These are phyloP conservation scores for Exocentrus adspersus DNA, from an alignment of 2,888 invertebrate genomes.

Conservation along the genomic window DNA sequence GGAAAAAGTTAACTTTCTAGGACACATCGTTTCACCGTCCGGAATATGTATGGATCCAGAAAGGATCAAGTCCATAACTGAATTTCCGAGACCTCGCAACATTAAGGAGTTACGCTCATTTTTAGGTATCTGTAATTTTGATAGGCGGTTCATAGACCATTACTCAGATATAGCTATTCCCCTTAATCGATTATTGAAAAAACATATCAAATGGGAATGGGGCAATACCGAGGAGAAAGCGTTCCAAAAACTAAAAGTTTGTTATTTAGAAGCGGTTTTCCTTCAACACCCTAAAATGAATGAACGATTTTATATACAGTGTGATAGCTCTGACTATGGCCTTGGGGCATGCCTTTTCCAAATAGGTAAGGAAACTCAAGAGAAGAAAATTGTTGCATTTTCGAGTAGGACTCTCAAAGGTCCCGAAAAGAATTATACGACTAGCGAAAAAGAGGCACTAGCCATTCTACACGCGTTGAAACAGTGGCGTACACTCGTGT, in stretches of 20 bases:
- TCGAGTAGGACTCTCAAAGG: constrained; percentile 11
- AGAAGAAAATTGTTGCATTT: constrained; percentile 11
- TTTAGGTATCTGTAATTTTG: background rate
- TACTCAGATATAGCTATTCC: background rate
- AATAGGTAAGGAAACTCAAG: background rate
- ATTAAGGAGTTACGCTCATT: background rate
- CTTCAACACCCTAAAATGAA: constrained; percentile 23
- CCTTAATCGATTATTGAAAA: constrained; percentile 24
- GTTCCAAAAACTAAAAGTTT: background rate
- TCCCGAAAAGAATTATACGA: background rate
- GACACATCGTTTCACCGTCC: background rate
- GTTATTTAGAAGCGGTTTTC: background rate
- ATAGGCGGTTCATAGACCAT: constrained; percentile 12
- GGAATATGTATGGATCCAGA: background rate
- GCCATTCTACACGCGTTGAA: constrained; percentile 9
- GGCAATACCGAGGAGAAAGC: background rate
- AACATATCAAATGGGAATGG: background rate
- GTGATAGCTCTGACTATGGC: constrained; percentile 8
- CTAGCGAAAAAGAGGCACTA: constrained; percentile 7
- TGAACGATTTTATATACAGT: background rate
- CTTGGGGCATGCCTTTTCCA: constrained; percentile 13
- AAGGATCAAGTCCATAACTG: background rate
- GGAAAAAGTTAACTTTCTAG: background rate
- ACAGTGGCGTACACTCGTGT: background rate
- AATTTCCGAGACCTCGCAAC: background rate